These are phyloP conservation scores for Drosophila paulistorum DNA, from an alignment of 1,140 invertebrate genomes.

Conservation along the genomic window DNA sequence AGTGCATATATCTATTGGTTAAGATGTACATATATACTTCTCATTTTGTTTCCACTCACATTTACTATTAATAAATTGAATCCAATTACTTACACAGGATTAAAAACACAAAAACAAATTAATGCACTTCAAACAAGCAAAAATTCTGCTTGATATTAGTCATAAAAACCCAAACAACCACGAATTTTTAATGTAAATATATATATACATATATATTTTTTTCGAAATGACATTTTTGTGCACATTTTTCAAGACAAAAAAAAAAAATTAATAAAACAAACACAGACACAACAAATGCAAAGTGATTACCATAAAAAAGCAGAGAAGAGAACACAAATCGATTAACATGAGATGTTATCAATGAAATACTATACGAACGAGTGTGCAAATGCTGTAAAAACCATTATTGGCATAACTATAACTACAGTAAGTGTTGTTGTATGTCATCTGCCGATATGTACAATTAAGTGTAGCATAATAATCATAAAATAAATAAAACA, in stretches of 20 bases:
- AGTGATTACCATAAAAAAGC: slow-evolving; percentile 51
- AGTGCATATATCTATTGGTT: not conserved
- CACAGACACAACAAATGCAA: slow-evolving; percentile 30
- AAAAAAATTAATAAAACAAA: slow-evolving; percentile 19
- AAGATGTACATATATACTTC: slow-evolving; percentile 1
- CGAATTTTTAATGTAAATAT: slow-evolving; percentile 62
- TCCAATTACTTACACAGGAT: slow-evolving; percentile 4
- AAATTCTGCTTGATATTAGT: slow-evolving; percentile 5
- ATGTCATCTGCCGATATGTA: slow-evolving; percentile 35
- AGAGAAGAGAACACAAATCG: slow-evolving; percentile 23
- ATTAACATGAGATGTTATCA: slow-evolving; percentile 69
- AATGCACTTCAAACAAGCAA: slow-evolving; percentile 13
- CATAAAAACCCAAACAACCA: slow-evolving; percentile 15
- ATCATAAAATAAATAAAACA: not conserved
- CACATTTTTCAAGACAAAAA: slow-evolving; percentile 29
- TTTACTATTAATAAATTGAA: not conserved
- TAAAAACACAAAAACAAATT: not conserved
- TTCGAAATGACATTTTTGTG: slow-evolving; percentile 46
- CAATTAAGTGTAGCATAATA: slow-evolving; percentile 68
- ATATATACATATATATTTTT: slow-evolving; percentile 26
- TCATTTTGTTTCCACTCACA: not conserved
- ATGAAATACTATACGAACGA: slow-evolving; percentile 34
- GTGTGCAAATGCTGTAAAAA: slow-evolving; percentile 72
- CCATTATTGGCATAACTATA: slow-evolving; percentile 39
- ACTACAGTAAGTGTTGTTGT: slow-evolving; percentile 9